Base-by-base conservation (phyloP, 23 tunicate genomes). In the Styela plicata region DNA sequence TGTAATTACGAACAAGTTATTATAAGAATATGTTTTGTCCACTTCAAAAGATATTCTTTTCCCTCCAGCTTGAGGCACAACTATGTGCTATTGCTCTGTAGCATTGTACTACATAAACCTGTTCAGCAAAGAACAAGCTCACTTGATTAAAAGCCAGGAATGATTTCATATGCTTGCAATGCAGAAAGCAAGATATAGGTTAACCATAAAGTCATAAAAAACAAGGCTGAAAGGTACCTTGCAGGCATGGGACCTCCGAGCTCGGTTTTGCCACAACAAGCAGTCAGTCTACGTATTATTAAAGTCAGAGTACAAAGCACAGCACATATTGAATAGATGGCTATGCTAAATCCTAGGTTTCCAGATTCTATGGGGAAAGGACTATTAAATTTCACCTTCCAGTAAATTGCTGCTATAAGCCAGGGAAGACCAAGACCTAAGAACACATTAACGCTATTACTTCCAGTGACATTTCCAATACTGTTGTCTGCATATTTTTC, bases 381-480 rank as follows among this genome's bases (percentile, higher is more conserved):
- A 29, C 32, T 66, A 36, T 71, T 74, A 68, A 66, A 75, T 57
- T 79, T 86, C 19, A 89, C 74, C 19, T 83, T 69, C 94, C 91
- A 88, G 82, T 95, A 95, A 66, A 95, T 83, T 34, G 99, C 78
- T 66, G 96, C 99, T 34, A 96, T 96, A 76, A 92, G 84, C 99
- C 99, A 96, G 24, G 99, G 97, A 16, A 91, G 85, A 20, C 99
- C 99, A 2, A 96, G 88, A 0, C 99, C 99, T 31, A 96, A 85
- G 79, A 96, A 96, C 52, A 96, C 99, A 86, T 96, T 96, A 36
- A 96, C 99, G 67, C 94, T 87, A 88, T 96, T 96, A 63, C 97
- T 91, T 44, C 99, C 99, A 17, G 99, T 96, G n/a, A 96, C 97
- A 69, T 96, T 96, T 5, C 99, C 99, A 74, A 96, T 91, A 87